Percentiles rank a stretch among this genome's conserved stretches.
Evolutionary conservation across 2,888 invertebrate genomes (phyloP).

Genomic region (Empis stercorea): DNA sequence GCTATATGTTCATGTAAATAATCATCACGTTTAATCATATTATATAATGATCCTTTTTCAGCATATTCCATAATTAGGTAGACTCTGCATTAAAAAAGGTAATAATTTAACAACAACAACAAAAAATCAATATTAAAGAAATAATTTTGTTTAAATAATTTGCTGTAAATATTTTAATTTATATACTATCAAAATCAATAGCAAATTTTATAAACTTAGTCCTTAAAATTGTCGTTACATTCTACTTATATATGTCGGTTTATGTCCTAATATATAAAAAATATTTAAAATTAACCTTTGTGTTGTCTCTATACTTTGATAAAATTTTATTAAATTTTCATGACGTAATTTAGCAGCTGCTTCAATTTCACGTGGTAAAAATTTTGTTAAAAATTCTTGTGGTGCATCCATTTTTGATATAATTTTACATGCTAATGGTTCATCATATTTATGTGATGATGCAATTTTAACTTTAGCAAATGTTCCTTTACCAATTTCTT

Average conservation of each 20-base stretch:
- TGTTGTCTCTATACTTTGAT: constrained; percentile 74
- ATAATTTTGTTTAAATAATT: neutral
- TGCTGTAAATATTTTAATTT: no score
- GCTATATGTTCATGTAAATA: constrained; percentile 56
- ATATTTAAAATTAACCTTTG: constrained; percentile 45
- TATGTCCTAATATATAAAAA: no score
- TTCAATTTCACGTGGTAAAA: constrained; percentile 69
- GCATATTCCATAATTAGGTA: constrained; percentile 78
- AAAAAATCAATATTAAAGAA: no score
- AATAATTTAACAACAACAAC: no score
- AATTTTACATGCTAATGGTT: constrained; percentile 69
- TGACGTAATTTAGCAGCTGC: constrained; percentile 69
- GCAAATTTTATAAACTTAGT: no score
- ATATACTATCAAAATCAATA: no score
- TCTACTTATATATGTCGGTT: no score
- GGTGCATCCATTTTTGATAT: constrained; percentile 72
- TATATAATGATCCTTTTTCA: constrained; percentile 64
- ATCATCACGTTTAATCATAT: constrained; percentile 58
- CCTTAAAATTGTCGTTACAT: no score
- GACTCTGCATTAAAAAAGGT: constrained; percentile 44
- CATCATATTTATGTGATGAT: constrained; percentile 55
- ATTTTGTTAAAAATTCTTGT: constrained; percentile 66
- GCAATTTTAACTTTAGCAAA: constrained; percentile 74
- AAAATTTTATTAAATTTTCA: constrained; percentile 64
- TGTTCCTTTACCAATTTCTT: constrained; percentile 67